Base-by-base conservation (phyloP, 2,797 vertebrate genomes). In the Bradypodion ventrale region DNA sequence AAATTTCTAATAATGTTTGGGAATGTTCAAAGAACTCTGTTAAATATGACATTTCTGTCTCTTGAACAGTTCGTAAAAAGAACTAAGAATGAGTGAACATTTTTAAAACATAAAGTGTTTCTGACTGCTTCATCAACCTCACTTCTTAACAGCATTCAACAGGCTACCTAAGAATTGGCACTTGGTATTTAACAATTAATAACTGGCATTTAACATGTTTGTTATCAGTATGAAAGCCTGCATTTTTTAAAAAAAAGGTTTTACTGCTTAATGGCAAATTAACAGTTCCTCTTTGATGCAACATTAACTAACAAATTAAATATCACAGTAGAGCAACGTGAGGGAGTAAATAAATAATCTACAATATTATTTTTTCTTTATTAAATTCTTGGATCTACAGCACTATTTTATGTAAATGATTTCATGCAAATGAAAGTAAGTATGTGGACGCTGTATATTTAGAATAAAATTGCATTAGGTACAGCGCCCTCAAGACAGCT, bases 401-500 rank as follows among this genome's bases (percentile, higher is more conserved):
- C 81, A 72, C 89, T 52, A 65, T 76, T 44, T 62, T 70, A 70
- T 85, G 73, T 89, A 93, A 90, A 13, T 82, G 60, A 88, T 12
- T 49, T 32, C 91, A 83, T 92, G 83, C 93, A 94, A 92, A 25
- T 92, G 76, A 92, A 94, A 95, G 89, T 16, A 88, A 90, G 44
- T 89, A 86, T 82, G 42, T 89, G 83, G 76, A 59, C 85, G 93
- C 83, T 83, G 52, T 46, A 40, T 77, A 87, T 87, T 92, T 89
- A 70, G 90, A 65, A 92, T 88, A 89, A 74, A 79, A 83, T 73
- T 89, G 89, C 65, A 92, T 86, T 93, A 94, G 89, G 80, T 90
- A 87, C 52, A 84, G 78, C 93, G 95, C 93, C 89, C 81, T 89
- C 93, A 90, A 94, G 93, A 95, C 93, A 94, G 94, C 92, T 93